Evolutionary conservation across 2,113 vertebrate genomes (phyloP), one percentile per base, ranked within the genome.

Genomic region (Coptodon rendalli): DNA sequence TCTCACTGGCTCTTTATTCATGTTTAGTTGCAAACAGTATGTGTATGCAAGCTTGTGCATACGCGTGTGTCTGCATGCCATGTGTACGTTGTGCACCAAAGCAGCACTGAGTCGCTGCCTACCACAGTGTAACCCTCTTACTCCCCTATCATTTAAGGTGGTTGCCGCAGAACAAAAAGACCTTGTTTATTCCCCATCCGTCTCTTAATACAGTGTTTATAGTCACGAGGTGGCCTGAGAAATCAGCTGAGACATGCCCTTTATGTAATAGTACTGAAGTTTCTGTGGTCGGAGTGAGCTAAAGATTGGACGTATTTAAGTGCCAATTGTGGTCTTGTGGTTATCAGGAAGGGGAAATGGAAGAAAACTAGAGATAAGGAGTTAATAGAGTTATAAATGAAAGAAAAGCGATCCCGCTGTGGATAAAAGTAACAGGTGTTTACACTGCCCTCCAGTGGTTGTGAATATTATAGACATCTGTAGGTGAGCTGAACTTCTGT

Each of bases 61-160:
- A 29, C 16, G 54, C 13, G 48, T 89, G 86, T 76, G 83, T 91
- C 87, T 84, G 83, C 79, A 66, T 85, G 90, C 56, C 13, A 76
- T 40, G 78, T 63, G 71, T 78, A 52, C 3, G 14, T 52, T 78
- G 27, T 78, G 22, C 36, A 61, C 54, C 43, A 36, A 63, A 89
- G 82, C 43, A 7, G 40, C 57, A 7, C 83, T 57, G 89, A 89
- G 48, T 90, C 89, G 45, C 84, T 38, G 89, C 87, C 86, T 86
- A 84, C 84, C 87, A 86, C 73, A 61, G 36, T 48, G 79, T 94
- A 94, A 93, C 86, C 92, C 89, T 94, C 90, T 94, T 93, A 91
- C 71, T 48, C 10, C 50, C 29, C 66, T 43, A 43, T 89, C 57
- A 63, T 83, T 80, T 83, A 87, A 90, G 86, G 89, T 85, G 53